A percentile compares a stretch with the other conserved stretches of the same genome.
These are phyloP conservation scores for Salvelinus namaycush DNA, from an alignment of 2,113 vertebrate genomes.

Conservation along the genomic window DNA sequence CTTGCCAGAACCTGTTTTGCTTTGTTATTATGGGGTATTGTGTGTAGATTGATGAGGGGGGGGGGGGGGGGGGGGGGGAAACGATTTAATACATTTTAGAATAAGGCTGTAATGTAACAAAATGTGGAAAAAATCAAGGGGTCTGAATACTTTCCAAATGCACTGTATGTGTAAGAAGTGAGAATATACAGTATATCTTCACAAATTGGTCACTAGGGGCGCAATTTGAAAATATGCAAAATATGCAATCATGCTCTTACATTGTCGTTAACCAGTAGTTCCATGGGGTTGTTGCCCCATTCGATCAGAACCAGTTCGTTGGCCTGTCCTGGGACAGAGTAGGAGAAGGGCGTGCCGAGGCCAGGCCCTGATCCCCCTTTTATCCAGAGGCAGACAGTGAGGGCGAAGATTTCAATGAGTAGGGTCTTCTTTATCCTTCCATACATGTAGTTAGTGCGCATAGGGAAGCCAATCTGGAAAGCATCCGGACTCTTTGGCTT, in stretches of 20 bases:
- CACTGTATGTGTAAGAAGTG: too few relatives aligned
- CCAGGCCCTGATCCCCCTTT: slow-evolving; percentile 65
- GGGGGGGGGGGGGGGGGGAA: too few relatives aligned
- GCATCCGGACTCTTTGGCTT: slow-evolving; percentile 64
- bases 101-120: too few relatives aligned
- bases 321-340: slow-evolving; percentile 74
- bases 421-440: slow-evolving; percentile 66
- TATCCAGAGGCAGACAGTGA: slow-evolving; percentile 75
- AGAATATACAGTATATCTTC: neutral
- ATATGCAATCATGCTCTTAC: neutral
- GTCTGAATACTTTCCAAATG: too few relatives aligned
- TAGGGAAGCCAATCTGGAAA: slow-evolving; percentile 77
- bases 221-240: neutral
- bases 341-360: slow-evolving; percentile 78
- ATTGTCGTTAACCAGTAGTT: slow-evolving; percentile 79
- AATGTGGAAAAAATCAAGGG: too few relatives aligned
- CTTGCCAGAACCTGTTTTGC: too few relatives aligned
- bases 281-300: slow-evolving; percentile 78
- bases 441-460: slow-evolving; percentile 79
- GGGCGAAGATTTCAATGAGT: slow-evolving; percentile 70
- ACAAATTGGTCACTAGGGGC: neutral
- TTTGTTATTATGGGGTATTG: too few relatives aligned
- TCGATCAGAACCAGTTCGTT: slow-evolving; percentile 81
- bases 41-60: too few relatives aligned
- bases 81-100: too few relatives aligned